Evolutionary conservation across 2,888 invertebrate species (phyloP), one percentile per base, ranked within the genome.

Genomic region (Volucella bombylans): DNA sequence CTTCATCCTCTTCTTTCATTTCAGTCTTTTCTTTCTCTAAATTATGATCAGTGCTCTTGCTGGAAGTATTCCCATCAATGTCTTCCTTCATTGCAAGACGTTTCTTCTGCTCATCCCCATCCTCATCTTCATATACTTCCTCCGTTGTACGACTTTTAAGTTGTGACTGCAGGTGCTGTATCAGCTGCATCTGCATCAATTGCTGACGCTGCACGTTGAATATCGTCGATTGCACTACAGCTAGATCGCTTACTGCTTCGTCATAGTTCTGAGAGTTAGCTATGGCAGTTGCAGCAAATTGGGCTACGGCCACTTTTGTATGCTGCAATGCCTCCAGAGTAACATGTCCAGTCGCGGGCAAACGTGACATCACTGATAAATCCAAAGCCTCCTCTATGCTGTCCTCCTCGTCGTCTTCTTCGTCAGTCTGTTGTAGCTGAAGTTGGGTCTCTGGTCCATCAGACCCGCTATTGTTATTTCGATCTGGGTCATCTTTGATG

Each of bases 171-270:
- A 98, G 93, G 91, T 98, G 98, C 89, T 97, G 97, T 90, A 99
- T 97, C 89, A 98, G 93, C 93, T 98, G 98, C 88, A 98, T 93
- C 92, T 98, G 98, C 92, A 98, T 95, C 89, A 98, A 95, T 94
- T 98, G 98, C 92, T 98, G 98, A 90, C 98, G 97, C 92, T 98
- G 98, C 87, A 98, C 93, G 68, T 97, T 97, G 91, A 96, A 97
- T 87, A 98, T 93, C n/a, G 98, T 97, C 86, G 96, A 96, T 91
- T 98, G 97, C 88, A 98, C 93, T 80, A 97, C 95, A 65, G 97
- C 97, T 87, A 98, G 93, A 90, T 98, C 97, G 90, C 96, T 96
- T 87, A 96, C 92, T 15, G 96, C 95, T 15, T 95, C 94, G 91
- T 96, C 96, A 90, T 95, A 96, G 90, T 95, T 95, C 31, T 94